phyloP scores from a whole-genome alignment of 2,113 vertebrate genomes.

The Ardeotis arabs region DNA sequence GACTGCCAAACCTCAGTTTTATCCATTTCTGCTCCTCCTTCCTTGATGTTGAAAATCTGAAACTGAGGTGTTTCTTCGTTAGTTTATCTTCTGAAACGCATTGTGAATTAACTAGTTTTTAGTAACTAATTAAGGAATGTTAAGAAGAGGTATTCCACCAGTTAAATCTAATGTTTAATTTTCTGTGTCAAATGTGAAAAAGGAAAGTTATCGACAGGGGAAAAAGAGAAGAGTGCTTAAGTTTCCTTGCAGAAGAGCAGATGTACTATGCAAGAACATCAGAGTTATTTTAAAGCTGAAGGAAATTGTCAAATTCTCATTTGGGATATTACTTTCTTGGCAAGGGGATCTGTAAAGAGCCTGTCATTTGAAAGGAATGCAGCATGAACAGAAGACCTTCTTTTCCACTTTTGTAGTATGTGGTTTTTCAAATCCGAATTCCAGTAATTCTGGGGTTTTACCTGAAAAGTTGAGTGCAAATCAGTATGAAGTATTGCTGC shows the following conservation, averaged over 20 bases:
- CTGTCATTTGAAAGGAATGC: slow-evolving; percentile 53
- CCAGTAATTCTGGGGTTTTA: background rate
- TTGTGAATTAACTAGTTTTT: background rate
- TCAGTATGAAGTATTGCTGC: background rate
- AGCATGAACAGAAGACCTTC: background rate
- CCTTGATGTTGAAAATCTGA: background rate
- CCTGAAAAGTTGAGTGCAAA: background rate
- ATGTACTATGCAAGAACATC: background rate
- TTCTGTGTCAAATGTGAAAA: background rate
- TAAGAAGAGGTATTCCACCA: background rate
- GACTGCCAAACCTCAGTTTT: background rate
- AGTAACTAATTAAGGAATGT: background rate
- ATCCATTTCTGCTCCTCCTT: background rate
- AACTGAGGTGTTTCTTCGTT: background rate
- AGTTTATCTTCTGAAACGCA: background rate
- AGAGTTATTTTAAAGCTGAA: slow-evolving; percentile 41
- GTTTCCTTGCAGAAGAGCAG: background rate
- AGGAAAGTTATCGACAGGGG: background rate
- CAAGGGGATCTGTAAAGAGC: slow-evolving; percentile 37
- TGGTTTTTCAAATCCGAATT: background rate
- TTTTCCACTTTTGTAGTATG: background rate
- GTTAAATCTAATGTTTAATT: background rate
- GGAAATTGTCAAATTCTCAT: slow-evolving; percentile 42
- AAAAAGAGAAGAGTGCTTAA: background rate
- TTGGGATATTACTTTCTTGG: slow-evolving; percentile 52